A percentile compares a stretch with the other conserved stretches of the same genome.
Conservation (phyloP, 2,888 invertebrate genomes). For the Trilocha varians region DNA sequence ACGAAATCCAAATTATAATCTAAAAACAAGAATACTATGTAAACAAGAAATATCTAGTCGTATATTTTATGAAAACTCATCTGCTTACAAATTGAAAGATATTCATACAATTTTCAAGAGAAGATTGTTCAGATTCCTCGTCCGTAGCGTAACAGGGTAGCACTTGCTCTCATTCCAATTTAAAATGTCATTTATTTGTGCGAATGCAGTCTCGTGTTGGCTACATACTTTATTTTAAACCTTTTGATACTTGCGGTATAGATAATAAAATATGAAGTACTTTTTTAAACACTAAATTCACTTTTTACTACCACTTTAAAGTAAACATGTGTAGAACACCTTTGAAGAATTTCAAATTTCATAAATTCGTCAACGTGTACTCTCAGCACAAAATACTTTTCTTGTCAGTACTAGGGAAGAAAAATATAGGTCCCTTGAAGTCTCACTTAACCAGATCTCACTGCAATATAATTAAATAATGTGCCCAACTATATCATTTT, state of each 20-base stretch:
- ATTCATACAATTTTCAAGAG: background rate
- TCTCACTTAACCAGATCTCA: no score
- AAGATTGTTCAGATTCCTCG: constrained; percentile 3
- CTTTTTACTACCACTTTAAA: no score
- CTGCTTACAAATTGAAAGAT: background rate
- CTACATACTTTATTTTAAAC: constrained; percentile 13
- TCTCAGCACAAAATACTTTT: no score
- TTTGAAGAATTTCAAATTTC: no score
- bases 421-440: no score
- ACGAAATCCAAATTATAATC: no score
- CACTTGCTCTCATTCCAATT: constrained; percentile 39
- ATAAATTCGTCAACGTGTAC: no score
- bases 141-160: constrained; percentile 12
- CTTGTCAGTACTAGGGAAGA: no score
- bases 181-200: constrained; percentile 50
- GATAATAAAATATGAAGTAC: background rate
- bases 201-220: constrained; percentile 24
- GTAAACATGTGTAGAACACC: no score
- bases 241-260: constrained; percentile 10
- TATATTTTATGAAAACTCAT: background rate
- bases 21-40: no score
- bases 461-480: no score
- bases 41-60: background rate
- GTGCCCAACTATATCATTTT: no score
- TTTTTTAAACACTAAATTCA: background rate